These are phyloP conservation scores for Onychomys arenicola DNA, from an alignment of 2,797 vertebrate genomes.

Conservation along the genomic window DNA sequence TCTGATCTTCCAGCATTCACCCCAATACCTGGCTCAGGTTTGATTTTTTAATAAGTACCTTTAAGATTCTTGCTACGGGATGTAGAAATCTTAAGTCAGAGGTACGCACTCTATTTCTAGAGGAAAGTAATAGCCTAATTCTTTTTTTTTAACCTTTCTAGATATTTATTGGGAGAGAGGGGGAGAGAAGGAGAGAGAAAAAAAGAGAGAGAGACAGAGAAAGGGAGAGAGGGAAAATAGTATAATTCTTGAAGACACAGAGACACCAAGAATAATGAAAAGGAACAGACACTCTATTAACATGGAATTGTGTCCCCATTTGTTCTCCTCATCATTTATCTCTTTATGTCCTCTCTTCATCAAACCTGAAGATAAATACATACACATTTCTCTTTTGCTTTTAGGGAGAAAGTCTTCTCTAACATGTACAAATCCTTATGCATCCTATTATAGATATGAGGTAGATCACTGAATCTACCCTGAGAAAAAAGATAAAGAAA, in stretches of 20 bases:
- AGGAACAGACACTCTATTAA: not conserved
- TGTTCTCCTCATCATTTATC: not conserved
- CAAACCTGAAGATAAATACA: not conserved
- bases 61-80: too few relatives aligned
- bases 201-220: too few relatives aligned
- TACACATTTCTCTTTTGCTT: not conserved
- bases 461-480: too few relatives aligned
- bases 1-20: too few relatives aligned
- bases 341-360: not conserved
- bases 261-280: not conserved
- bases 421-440: not conserved
- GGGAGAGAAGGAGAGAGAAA: too few relatives aligned
- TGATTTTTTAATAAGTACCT: too few relatives aligned
- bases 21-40: too few relatives aligned
- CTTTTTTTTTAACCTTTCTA: too few relatives aligned
- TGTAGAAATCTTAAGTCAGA: not conserved
- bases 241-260: not conserved
- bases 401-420: not conserved
- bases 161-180: too few relatives aligned
- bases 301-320: not conserved
- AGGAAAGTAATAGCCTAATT: not conserved
- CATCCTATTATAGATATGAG: too few relatives aligned
- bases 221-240: too few relatives aligned
- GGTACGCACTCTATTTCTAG: not conserved
- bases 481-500: too few relatives aligned